A percentile compares a stretch with the other conserved stretches of the same genome.
Conservation (phyloP, 2,113 vertebrate species). For the Guaruba guarouba region DNA sequence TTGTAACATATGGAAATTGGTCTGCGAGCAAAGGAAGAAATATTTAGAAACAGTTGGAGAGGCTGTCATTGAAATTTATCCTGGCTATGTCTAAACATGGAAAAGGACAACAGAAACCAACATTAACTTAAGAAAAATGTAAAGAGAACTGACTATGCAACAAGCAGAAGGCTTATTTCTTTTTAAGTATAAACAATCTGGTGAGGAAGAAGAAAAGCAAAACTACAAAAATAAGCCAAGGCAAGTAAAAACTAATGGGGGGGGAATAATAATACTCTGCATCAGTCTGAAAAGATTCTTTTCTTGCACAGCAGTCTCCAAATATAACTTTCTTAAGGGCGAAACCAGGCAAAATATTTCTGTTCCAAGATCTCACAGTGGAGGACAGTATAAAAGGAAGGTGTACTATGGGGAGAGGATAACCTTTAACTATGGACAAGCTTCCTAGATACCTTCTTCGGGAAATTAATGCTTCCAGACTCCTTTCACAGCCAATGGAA, state of each 20-base stretch:
- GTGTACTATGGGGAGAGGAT: background rate
- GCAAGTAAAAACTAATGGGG: conserved; percentile 38
- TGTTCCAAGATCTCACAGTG: background rate
- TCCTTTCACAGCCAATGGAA: background rate
- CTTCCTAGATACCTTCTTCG: background rate
- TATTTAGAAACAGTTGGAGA: conserved; percentile 69
- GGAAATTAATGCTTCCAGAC: background rate
- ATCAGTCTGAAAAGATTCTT: background rate
- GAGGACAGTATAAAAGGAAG: background rate
- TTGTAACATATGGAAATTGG: conserved; percentile 51
- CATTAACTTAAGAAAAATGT: conserved; percentile 63
- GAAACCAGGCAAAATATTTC: conserved; percentile 46
- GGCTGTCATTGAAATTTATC: conserved; percentile 66
- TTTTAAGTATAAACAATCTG: conserved; percentile 68
- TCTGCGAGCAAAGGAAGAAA: conserved; percentile 47
- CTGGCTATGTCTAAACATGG: conserved; percentile 67
- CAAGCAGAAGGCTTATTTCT: conserved; percentile 71
- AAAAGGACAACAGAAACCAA: conserved; percentile 72
- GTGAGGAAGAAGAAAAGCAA: conserved; percentile 58
- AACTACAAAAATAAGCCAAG: conserved; percentile 63
- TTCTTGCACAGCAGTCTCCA: background rate
- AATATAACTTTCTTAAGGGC: conserved; percentile 43
- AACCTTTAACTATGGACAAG: background rate
- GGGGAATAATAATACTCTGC: conserved; percentile 13
- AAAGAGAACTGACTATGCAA: conserved; percentile 60